Evolutionary conservation across 1,140 invertebrate genomes (phyloP), one percentile per base, ranked within the genome.

Genomic region (Microplitis mediator): DNA sequence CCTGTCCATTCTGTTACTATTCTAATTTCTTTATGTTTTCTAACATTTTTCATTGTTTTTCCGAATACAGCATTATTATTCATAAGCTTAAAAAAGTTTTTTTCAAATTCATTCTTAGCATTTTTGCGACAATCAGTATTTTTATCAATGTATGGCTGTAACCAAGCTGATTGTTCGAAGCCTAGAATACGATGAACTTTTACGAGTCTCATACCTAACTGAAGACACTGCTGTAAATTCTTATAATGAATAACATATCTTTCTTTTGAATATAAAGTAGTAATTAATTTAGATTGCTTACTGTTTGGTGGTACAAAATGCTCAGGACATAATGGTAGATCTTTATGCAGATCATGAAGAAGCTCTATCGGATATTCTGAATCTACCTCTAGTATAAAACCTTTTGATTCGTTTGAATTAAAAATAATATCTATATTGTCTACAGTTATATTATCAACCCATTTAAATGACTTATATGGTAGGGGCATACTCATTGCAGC

Each of bases 221-320:
- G 60, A 36, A 89, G 14, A 74, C 82, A 87, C 76, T 88, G 86
- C 81, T 88, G 79, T 56, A 89, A 80, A 78, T 84, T 87, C 68
- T 75, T 73, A 79, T 88, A 88, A 80, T 90, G 89, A 62, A 89
- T 82, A 51, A 87, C 77, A 82, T 90, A 90, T 54, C 86, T 86
- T 61, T 77, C 71, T 82, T 86, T 87, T 63, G 83, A 62, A 60
- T 75, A 69, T 16, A 87, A 77, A 74, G 80, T 86, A 51, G 79
- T 64, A 54, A 86, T 72, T 68, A 87, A 74, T 80, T 86, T 85
- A 13, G 8, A 14, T 35, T 75, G n/a, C 77, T 84, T 81, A 36
- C 76, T 61, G 69, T 16, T 4, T 74, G 58, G 56, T 77, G 54
- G 39, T 32, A 72, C 35, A 69, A 58, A 74, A 56, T 81, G 81